Conservation (phyloP, 1,140 invertebrate genomes). For the Trichonephila inaurata region DNA sequence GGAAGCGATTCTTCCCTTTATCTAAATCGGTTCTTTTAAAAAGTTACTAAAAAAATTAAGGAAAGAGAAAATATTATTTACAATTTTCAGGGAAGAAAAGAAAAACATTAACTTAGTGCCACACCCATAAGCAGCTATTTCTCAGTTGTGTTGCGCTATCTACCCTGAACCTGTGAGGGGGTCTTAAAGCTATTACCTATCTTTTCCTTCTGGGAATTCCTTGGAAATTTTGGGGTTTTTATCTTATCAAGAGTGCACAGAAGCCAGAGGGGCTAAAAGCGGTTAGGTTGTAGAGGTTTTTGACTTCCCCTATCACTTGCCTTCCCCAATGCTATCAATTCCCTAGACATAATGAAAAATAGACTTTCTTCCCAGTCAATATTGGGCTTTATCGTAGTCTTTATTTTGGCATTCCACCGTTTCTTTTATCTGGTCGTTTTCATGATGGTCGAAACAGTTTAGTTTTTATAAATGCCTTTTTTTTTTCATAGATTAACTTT, state of each 20-base stretch:
- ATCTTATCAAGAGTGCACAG: slow-evolving; percentile 66
- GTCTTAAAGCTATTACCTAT: slow-evolving; percentile 68
- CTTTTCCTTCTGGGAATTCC: slow-evolving; percentile 60
- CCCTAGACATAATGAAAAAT: slow-evolving; percentile 54
- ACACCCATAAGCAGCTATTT: slow-evolving; percentile 54
- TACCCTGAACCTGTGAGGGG: slow-evolving; percentile 54
- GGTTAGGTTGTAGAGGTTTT: neutral
- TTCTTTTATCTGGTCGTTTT: neutral
- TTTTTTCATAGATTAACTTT: neutral
- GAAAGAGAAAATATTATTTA: neutral
- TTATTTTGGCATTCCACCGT: neutral
- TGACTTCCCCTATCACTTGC: neutral
- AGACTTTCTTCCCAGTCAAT: slow-evolving; percentile 37
- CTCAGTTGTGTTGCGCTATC: slow-evolving; percentile 50
- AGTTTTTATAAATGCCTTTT: neutral
- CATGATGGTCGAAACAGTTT: neutral
- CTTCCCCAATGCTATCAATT: slow-evolving; percentile 47
- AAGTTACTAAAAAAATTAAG: too few relatives aligned
- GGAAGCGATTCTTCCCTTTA: neutral
- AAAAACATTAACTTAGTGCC: slow-evolving; percentile 5
- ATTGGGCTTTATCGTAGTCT: slow-evolving; percentile 12
- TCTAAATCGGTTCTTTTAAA: neutral
- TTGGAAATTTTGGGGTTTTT: slow-evolving; percentile 51
- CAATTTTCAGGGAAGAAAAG: neutral
- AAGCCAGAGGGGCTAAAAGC: slow-evolving; percentile 64